Conservation (phyloP, 2,888 invertebrate genomes). For the Callosobruchus maculatus region DNA sequence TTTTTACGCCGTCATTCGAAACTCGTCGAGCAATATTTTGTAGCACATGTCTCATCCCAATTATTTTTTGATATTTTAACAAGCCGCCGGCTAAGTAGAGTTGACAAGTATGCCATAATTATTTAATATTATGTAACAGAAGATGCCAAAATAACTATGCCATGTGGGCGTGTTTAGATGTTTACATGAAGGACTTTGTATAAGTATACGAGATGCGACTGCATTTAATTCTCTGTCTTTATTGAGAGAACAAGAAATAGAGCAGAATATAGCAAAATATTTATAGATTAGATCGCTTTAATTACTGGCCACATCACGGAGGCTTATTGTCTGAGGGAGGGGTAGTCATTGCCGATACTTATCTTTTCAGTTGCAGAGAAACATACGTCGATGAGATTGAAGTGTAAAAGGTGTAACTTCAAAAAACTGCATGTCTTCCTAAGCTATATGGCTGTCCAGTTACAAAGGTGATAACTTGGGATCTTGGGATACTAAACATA, state of each 20-base stretch:
- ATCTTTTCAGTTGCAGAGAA: too few species aligned
- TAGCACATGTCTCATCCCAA: not conserved
- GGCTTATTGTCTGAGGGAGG: too few species aligned
- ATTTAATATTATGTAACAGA: not conserved
- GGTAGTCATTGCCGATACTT: too few species aligned
- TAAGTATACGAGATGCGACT: not conserved
- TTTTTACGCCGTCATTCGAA: not conserved
- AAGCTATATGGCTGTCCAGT: too few species aligned
- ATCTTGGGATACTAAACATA: too few species aligned
- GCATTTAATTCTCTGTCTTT: not conserved
- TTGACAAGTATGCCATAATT: not conserved
- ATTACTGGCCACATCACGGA: too few species aligned
- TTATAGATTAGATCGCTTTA: too few species aligned
- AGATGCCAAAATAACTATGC: not conserved
- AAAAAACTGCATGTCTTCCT: too few species aligned
- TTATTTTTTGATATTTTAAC: not conserved
- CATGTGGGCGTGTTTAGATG: not conserved
- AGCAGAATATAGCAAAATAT: too few species aligned
- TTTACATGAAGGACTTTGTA: not conserved
- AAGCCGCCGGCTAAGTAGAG: not conserved
- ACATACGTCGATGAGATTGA: too few species aligned
- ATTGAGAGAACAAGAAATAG: not conserved
- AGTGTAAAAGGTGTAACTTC: too few species aligned
- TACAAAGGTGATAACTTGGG: too few species aligned
- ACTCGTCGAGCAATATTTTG: not conserved